Base-by-base conservation (phyloP, 2,113 vertebrate genomes). In the Anoura caudifer region DNA sequence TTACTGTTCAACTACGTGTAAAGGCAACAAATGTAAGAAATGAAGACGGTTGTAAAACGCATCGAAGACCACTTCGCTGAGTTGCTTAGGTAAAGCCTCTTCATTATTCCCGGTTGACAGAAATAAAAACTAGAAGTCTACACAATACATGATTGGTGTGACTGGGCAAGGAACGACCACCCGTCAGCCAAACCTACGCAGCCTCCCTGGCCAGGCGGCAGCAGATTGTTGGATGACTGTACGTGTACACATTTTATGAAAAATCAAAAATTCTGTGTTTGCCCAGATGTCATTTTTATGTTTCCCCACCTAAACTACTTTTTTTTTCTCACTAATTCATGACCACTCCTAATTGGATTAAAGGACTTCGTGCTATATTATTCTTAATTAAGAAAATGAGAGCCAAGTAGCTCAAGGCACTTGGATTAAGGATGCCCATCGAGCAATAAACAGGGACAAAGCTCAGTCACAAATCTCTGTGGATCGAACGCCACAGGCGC, bases 81-180 rank as follows among this genome's bases (percentile, higher is more conserved):
- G 24, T 69, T 92, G 88, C 54, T 70, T 80, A 22, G 31, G 7
- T 24, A 17, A 17, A 69, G 33, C 1, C 26, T 54, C 20, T 65
- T 81, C 84, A 6, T 38, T 41, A 63, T 52, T 50, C n/a, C 52
- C 38, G 54, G 15, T 38, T 72, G 38, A 84, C 20, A 56, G 8
- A 73, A n/a, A 20, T 69, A 36, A 88, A 67, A 50, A 19, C 31
- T 50, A 65, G 36, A 36, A 26, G 5, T 56, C 22, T n/a, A 41
- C 2, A 3, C 8, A 36, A 9, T 31, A 13, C 1, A 20, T 10
- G 13, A 1, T 12, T 33, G 5, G 11, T 22, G 7, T 33, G 16
- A 94, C 5, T 76, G 65, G 4, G 2, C 31, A 50, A 52, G 24
- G 80, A 33, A 69, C 31, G 56, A 31, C 26, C 15, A 6, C 14